Evolutionary conservation across 1,140 invertebrate species (phyloP).

Genomic region (Grapholita molesta): DNA sequence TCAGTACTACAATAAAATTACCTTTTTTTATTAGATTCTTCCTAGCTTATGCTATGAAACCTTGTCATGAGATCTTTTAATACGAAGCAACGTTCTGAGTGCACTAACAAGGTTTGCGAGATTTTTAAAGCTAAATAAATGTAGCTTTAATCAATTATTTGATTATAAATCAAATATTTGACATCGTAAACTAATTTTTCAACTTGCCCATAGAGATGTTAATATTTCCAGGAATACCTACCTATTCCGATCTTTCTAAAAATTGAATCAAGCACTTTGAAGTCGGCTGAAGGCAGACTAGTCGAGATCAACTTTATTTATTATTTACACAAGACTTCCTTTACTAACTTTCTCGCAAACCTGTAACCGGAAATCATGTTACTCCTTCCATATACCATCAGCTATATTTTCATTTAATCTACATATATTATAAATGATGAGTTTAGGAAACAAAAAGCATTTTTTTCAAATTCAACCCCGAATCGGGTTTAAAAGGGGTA

Average conservation of each 20-base stretch:
- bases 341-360: neutral
- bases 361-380: neutral
- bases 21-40: too few species aligned
- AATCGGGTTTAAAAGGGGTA: too few species aligned
- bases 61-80: too few species aligned
- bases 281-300: neutral
- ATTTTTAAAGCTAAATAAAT: neutral
- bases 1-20: too few species aligned
- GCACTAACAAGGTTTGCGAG: neutral
- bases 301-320: neutral
- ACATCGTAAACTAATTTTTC: neutral
- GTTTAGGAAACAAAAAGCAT: too few species aligned
- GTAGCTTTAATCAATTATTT: neutral
- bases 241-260: neutral
- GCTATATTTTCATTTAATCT: too few species aligned
- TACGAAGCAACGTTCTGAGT: too few species aligned
- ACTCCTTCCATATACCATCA: neutral
- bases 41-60: too few species aligned
- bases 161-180: neutral
- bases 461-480: too few species aligned
- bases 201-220: neutral
- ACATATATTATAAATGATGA: too few species aligned
- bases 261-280: neutral
- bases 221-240: neutral
- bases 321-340: neutral